Evolutionary conservation across 2,888 invertebrate genomes (phyloP), one percentile per base, ranked within the genome.

Genomic region (Lithosia quadra): DNA sequence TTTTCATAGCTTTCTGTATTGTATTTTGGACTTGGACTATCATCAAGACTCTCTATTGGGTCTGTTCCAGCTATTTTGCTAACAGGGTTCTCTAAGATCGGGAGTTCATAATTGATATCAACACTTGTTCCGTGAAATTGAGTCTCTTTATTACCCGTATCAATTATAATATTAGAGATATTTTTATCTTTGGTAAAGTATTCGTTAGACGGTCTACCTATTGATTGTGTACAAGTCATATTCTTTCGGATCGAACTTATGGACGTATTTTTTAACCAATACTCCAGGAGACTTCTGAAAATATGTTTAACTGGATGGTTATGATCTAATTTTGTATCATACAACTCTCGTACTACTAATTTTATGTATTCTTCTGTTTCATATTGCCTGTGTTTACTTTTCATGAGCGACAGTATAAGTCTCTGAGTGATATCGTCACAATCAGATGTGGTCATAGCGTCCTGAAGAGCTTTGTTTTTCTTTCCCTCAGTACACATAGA

Each of bases 201-300:
- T 33, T 77, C 78, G 63, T 86, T 88, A 0, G 92, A 93, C 53
- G 86, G 90, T 76, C 78, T 86, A 28, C 81, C 84, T 64, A 87
- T 82, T 0, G 88, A 87, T 73, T 89, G 88, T 0, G 80, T 85
- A n/a, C 77, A 75, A 57, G 67, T 87, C 63, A 86, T 77, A 4
- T 85, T 80, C n/a, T 83, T 77, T 73, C 84, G 86, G 7, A 88
- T 80, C 1, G 78, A 81, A 55, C 82, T 76, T 8, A 78, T 65
- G 0, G 83, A 76, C 0, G 89, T 90, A 65, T 90, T 88, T 57
- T 86, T 90, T 15, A 94, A 75, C 92, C 92, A 94, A 77, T 88
- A 93, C 58, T 93, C 90, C 53, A 93, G 73, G 1, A 94, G 80
- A 65, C 85, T 85, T 80, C 87, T 89, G 53, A 94, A 93, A 11